These are phyloP conservation scores for Notoglanidium macrostoma DNA, from an alignment of 2,797 vertebrate species.

Conservation along the genomic window DNA sequence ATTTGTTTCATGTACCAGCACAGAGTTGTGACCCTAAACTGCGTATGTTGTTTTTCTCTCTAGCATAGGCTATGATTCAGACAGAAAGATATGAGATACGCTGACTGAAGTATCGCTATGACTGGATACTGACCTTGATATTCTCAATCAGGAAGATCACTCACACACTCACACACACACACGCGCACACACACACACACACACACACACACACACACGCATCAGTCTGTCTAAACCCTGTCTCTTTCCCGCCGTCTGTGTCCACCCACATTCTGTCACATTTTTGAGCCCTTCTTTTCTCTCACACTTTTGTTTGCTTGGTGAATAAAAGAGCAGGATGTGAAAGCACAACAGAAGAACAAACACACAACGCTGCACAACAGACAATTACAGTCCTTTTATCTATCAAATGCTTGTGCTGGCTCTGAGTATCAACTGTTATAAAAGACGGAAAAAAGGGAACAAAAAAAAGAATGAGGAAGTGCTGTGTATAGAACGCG, in stretches of 20 bases:
- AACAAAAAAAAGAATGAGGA: constrained; percentile 5
- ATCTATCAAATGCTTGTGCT: neutral
- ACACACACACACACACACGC: constrained; percentile 14
- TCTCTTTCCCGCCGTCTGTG: constrained; percentile 36
- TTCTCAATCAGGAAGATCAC: constrained; percentile 60
- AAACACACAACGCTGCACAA: constrained; percentile 7
- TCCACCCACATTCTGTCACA: constrained; percentile 16
- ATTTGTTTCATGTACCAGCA: neutral
- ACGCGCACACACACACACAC: constrained; percentile 36
- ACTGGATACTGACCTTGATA: constrained; percentile 62
- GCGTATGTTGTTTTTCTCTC: constrained; percentile 21
- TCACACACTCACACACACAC: constrained; percentile 26
- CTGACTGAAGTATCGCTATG: constrained; percentile 54
- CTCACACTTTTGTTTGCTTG: neutral
- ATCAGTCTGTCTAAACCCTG: constrained; percentile 11
- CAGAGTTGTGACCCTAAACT: neutral
- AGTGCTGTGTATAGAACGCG: constrained; percentile 1
- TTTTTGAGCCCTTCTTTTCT: neutral
- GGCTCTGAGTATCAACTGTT: neutral
- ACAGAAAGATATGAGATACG: constrained; percentile 50
- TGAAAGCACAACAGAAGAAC: constrained; percentile 14
- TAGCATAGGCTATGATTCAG: constrained; percentile 47
- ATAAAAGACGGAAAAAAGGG: neutral
- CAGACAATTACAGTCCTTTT: constrained; percentile 9
- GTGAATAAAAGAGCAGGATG: constrained; percentile 22